Base-by-base conservation (phyloP, 1,140 invertebrate genomes). In the Arctopsyche grandis region DNA sequence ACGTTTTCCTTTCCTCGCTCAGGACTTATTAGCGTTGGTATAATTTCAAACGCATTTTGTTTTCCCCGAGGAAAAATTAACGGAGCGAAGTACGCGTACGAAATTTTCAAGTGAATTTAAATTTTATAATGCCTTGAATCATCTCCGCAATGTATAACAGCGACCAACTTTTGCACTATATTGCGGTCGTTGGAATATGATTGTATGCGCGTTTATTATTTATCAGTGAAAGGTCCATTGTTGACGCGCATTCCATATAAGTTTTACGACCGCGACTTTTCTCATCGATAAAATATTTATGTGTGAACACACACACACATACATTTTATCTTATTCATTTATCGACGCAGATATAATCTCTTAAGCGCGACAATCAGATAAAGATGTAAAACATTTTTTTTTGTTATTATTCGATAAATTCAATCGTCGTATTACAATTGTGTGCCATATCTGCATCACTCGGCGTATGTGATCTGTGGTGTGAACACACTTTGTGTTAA, bases 281-380 rank as follows among this genome's bases (percentile, higher is more conserved):
- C n/a, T 19, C 9, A 21, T 19, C 9, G 56, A 60, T 60, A 60
- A 60, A 60, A 19, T 60, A 19, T 60, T 60, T 60, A 60, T 21
- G 19, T 46, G 7, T 5, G 7, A 5, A 52, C 48, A 52, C 12
- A 38, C 29, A 1, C 29, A 12, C 48, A 12, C 4, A n/a, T 52
- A 60, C 56, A 12, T 52, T 52, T 60, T 60, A 60, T 60, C 56
- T 60, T 19, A 9, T n/a, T 21, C n/a, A 21, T 60, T 60, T 60
- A 60, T 60, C 56, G 16, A 60, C 16, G 21, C 16, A 60, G 21
- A 19, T 19, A 60, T 19, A 60, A 60, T 60, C 56, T 60, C 21
- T 60, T 60, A 60, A 60, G 56, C 16, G 16, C 14, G 14, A 60
- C 21, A 60, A 19, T 60, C 56, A 60, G 56, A 60, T 60, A 60